phyloP scores from a whole-genome alignment of 2,888 invertebrate genomes.

The Suillia variegata region DNA sequence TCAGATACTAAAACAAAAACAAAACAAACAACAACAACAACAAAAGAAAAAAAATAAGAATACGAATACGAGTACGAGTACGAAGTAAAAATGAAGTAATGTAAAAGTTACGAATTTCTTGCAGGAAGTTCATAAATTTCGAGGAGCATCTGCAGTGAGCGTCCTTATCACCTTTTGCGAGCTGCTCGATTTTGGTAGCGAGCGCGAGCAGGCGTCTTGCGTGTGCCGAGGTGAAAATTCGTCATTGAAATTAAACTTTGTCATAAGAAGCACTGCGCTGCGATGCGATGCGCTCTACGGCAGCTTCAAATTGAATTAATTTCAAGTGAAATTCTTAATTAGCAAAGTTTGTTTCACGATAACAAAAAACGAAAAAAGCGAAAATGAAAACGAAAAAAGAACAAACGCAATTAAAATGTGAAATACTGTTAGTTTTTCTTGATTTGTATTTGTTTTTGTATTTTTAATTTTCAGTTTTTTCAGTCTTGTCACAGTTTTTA shows the following conservation, averaged over 20 bases:
- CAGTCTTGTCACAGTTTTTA: no score
- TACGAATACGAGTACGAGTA: no score
- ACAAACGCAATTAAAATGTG: slow-evolving; percentile 16
- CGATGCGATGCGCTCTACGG: neutral
- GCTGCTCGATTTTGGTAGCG: neutral
- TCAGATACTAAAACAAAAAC: slow-evolving; percentile 51
- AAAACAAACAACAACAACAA: neutral
- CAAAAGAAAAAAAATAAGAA: neutral
- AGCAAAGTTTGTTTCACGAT: slow-evolving; percentile 38
- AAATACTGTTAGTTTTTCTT: no score
- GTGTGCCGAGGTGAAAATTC: no score
- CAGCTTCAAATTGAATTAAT: neutral
- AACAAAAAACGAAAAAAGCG: no score
- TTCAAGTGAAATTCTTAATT: slow-evolving; percentile 30
- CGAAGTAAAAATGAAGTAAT: slow-evolving; percentile 36
- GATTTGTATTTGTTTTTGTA: no score
- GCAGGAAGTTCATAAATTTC: slow-evolving; percentile 45
- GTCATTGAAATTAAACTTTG: neutral
- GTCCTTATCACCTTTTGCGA: neutral
- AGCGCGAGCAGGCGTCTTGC: no score
- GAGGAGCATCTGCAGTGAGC: slow-evolving; percentile 33
- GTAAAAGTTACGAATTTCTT: slow-evolving; percentile 40
- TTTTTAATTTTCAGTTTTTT: no score
- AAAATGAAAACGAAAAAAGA: neutral
- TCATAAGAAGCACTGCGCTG: neutral